Evolutionary conservation across 2,888 invertebrate species (phyloP).

Genomic region (Nemapogon koenigi): DNA sequence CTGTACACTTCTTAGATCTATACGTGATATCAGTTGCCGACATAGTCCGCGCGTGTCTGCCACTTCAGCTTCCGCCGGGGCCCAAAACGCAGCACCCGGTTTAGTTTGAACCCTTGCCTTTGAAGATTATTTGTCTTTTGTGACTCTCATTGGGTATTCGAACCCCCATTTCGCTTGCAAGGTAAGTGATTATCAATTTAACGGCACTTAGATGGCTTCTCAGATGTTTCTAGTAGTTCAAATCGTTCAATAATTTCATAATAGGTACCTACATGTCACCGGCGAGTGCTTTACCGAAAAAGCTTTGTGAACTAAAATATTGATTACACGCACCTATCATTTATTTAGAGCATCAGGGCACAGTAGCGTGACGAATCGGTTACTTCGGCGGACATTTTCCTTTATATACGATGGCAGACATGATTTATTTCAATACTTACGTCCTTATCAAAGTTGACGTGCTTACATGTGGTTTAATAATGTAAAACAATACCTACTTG

Average conservation of each 20-base stretch:
- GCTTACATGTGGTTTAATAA: too few species aligned
- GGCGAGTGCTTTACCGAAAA: background rate
- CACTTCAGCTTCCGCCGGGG: constrained; percentile 53
- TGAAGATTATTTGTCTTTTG: background rate
- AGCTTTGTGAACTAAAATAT: constrained; percentile 23
- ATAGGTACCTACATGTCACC: background rate
- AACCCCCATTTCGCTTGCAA: background rate
- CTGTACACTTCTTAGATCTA: too few species aligned
- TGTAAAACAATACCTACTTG: too few species aligned
- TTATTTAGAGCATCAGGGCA: constrained; percentile 14
- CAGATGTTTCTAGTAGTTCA: background rate
- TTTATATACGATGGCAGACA: too few species aligned
- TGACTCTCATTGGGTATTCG: background rate
- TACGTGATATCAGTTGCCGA: constrained; percentile 38
- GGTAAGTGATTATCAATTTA: constrained; percentile 2
- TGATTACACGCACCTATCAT: constrained; percentile 30
- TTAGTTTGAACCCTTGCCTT: constrained; percentile 9
- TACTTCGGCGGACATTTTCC: too few species aligned
- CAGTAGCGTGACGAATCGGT: too few species aligned
- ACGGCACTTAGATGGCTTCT: constrained; percentile 7
- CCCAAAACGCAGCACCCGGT: constrained; percentile 41
- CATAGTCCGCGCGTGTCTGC: constrained; percentile 46
- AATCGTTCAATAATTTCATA: background rate
- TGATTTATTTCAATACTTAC: too few species aligned
- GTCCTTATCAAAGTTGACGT: too few species aligned